These are phyloP conservation scores for Manis javanica DNA, from an alignment of 2,797 vertebrate genomes.

Conservation along the genomic window DNA sequence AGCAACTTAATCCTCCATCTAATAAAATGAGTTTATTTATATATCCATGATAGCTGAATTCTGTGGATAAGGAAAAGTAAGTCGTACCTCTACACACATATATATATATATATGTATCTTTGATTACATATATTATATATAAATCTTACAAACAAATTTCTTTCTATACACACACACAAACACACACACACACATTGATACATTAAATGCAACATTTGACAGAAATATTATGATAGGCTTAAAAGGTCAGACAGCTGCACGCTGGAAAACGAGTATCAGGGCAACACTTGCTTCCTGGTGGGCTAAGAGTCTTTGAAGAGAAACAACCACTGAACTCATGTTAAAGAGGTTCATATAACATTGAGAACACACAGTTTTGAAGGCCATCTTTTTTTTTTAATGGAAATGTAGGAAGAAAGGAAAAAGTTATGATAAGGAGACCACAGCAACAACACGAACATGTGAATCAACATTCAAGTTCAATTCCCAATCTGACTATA, in stretches of 20 bases:
- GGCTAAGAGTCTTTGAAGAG: slow-evolving; percentile 50
- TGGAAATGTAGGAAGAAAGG: slow-evolving; percentile 23
- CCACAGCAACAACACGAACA: slow-evolving; percentile 65
- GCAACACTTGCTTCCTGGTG: slow-evolving; percentile 37
- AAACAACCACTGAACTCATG: slow-evolving; percentile 40
- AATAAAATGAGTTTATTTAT: slow-evolving; percentile 85
- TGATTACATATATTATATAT: slow-evolving; percentile 83
- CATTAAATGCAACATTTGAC: slow-evolving; percentile 67
- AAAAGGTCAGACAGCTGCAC: slow-evolving; percentile 43
- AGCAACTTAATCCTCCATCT: slow-evolving; percentile 75
- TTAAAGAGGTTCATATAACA: slow-evolving; percentile 43
- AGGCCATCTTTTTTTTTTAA: slow-evolving; percentile 65
- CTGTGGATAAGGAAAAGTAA: slow-evolving; percentile 82
- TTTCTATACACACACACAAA: slow-evolving; percentile 57
- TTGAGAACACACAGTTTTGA: slow-evolving; percentile 64
- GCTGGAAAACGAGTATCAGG: slow-evolving; percentile 51
- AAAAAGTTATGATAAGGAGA: slow-evolving; percentile 55
- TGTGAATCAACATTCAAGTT: slow-evolving; percentile 65
- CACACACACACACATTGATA: slow-evolving; percentile 68
- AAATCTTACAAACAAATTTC: slow-evolving; percentile 80
- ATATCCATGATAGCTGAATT: slow-evolving; percentile 80
- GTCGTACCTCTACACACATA: slow-evolving; percentile 78
- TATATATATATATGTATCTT: slow-evolving; percentile 73
- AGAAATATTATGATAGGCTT: slow-evolving; percentile 60
- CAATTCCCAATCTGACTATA: slow-evolving; percentile 54